These are phyloP conservation scores for Seriola quinqueradiata DNA, from an alignment of 2,113 vertebrate species.

Conservation along the genomic window DNA sequence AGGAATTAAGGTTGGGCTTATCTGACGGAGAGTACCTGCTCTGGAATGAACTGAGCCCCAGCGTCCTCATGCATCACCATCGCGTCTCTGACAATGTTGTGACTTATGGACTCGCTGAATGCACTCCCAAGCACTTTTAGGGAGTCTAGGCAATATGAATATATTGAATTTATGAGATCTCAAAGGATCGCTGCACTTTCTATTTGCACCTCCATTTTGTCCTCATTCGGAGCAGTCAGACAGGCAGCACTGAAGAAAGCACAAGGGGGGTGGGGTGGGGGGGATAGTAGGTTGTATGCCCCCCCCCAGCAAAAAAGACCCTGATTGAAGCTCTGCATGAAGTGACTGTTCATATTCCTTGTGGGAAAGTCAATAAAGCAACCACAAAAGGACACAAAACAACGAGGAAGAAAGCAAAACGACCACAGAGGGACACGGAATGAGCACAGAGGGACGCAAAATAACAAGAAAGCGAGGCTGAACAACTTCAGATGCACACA, in stretches of 20 bases:
- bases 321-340: not conserved
- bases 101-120: constrained; percentile 82
- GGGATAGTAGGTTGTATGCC: too few relatives aligned
- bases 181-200: constrained; percentile 61
- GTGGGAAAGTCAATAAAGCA: not conserved
- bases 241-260: not conserved
- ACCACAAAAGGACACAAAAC: not conserved
- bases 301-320: too few relatives aligned
- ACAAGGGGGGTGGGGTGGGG: not conserved
- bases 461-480: too few relatives aligned
- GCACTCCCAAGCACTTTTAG: constrained; percentile 80
- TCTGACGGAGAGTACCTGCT: constrained; percentile 76
- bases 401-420: too few relatives aligned
- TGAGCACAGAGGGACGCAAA: not conserved
- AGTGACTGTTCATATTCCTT: not conserved
- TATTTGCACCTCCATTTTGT: constrained; percentile 26
- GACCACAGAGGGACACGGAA: too few relatives aligned
- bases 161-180: constrained; percentile 80
- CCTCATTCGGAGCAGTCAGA: constrained; percentile 5
- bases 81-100: constrained; percentile 74
- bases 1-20: constrained; percentile 81
- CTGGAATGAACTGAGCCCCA: constrained; percentile 62
- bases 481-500: too few relatives aligned
- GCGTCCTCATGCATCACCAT: constrained; percentile 79
- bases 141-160: constrained; percentile 68